A percentile compares a stretch with the other conserved stretches of the same genome.
phyloP scores from a whole-genome alignment of 2,888 invertebrate species.

The Dromius quadrimaculatus region DNA sequence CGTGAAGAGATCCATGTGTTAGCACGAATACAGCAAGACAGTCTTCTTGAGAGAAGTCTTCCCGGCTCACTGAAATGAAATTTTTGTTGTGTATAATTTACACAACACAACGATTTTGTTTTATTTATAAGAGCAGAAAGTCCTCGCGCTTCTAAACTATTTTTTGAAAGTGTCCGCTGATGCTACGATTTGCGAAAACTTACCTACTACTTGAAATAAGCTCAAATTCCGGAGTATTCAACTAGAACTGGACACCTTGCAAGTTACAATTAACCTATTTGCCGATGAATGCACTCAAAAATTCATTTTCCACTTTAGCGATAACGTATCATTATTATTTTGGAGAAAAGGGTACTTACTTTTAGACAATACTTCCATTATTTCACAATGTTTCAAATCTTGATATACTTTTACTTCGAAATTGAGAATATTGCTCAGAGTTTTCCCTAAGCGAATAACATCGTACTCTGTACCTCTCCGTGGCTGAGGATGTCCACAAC shows the following conservation, averaged over 20 bases:
- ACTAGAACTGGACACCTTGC: too few species aligned
- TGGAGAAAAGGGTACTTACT: too few species aligned
- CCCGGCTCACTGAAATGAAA: slow-evolving; percentile 20
- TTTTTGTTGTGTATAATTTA: not conserved
- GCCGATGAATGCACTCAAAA: not conserved
- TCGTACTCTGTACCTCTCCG: slow-evolving; percentile 23
- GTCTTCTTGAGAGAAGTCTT: slow-evolving; percentile 31
- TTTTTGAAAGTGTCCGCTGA: too few species aligned
- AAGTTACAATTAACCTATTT: not conserved
- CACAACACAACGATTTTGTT: not conserved
- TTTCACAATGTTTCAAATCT: slow-evolving; percentile 12
- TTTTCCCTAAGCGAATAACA: slow-evolving; percentile 16
- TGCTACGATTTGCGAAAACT: too few species aligned
- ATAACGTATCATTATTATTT: not conserved
- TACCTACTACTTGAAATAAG: too few species aligned
- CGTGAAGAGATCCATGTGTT: slow-evolving; percentile 19
- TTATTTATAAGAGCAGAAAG: too few species aligned
- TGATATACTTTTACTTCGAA: slow-evolving; percentile 16
- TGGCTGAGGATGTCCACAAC: slow-evolving; percentile 1
- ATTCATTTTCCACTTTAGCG: too few species aligned
- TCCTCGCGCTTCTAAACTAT: too few species aligned
- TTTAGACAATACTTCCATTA: slow-evolving; percentile 2
- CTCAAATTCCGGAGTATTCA: too few species aligned
- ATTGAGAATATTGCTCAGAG: not conserved
- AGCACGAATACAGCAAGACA: slow-evolving; percentile 29